Evolutionary conservation across 2,888 invertebrate species (phyloP), one percentile per base, ranked within the genome.

Genomic region (Epistrophe grossulariae): DNA sequence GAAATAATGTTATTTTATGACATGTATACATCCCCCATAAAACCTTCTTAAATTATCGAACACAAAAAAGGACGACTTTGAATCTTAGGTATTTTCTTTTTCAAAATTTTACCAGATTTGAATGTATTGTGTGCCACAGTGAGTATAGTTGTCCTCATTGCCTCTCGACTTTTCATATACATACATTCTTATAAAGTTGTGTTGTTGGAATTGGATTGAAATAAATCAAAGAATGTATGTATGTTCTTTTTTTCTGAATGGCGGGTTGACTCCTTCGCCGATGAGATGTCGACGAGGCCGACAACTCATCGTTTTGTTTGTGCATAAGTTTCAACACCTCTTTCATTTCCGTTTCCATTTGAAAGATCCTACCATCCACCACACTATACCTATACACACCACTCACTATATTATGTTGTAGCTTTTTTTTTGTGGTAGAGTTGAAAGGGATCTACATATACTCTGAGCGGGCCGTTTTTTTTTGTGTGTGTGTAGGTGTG

Each of bases 301-400:
- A 80, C 73, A 78, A 82, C 57, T 82, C 78, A 74, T 79, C 45
- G 76, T 87, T 83, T 87, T 83, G 79, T 83, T 76, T 62, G 40
- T 78, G 74, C 59, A 82, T 78, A 78, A 81, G 62, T 45, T 48
- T 35, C 10, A 68, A 35, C 85, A 82, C 72, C 79, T 72, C 64
- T 64, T 64, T 19, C 72, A 52, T 45, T 66, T 66, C 72, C 72
- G 19, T 19, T 64, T 72, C 13, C 52, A 45, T 31, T 50, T 68
- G 19, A 45, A 19, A 52, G 35, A 11, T 11, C 15, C n/a, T 3
- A 9, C 31, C 45, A 45, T 45, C n/a, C 1, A 15, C 1, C 43
- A 43, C n/a, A 6, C 15, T 15, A 6, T 43, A 15, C 15, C 15
- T 4, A 24, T 24, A 3, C 3, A 45, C 4, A 6, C 8, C 48